Percentiles rank a stretch among this genome's conserved stretches.
phyloP scores from a whole-genome alignment of 2,113 vertebrate species.

The Piprites chloris region DNA sequence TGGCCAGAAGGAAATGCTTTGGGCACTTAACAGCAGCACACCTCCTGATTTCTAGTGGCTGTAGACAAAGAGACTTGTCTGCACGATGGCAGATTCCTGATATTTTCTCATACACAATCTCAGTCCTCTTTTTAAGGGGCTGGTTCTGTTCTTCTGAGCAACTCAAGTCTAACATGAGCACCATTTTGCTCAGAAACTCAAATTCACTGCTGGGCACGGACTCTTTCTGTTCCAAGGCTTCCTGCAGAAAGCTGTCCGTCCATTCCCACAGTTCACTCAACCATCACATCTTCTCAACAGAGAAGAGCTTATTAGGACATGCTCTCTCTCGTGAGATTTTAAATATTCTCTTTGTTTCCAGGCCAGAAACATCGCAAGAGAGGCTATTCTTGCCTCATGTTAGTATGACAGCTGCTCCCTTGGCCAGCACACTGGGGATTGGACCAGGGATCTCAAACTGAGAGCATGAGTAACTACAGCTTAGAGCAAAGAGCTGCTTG shows the following conservation, averaged over 20 bases:
- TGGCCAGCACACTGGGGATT: neutral
- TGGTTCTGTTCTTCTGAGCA: neutral
- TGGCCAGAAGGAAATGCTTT: neutral
- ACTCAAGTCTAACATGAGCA: neutral
- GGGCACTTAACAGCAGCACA: neutral
- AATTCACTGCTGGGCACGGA: neutral
- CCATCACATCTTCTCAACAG: neutral
- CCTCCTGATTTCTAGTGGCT: neutral
- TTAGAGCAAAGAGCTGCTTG: neutral
- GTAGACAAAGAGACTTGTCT: neutral
- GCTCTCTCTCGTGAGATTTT: neutral
- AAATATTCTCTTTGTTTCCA: neutral
- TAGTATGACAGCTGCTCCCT: neutral
- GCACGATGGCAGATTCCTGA: accelerated
- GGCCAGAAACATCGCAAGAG: neutral
- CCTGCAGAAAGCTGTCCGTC: neutral
- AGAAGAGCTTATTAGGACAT: neutral
- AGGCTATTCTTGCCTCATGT: neutral
- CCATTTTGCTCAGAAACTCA: neutral
- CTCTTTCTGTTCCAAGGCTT: neutral
- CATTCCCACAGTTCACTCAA: neutral
- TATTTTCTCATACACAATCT: neutral
- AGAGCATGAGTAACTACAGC: neutral
- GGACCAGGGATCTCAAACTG: neutral
- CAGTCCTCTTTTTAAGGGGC: neutral